phyloP scores from a whole-genome alignment of 2,888 invertebrate genomes.

The Augochlorella aurata region DNA sequence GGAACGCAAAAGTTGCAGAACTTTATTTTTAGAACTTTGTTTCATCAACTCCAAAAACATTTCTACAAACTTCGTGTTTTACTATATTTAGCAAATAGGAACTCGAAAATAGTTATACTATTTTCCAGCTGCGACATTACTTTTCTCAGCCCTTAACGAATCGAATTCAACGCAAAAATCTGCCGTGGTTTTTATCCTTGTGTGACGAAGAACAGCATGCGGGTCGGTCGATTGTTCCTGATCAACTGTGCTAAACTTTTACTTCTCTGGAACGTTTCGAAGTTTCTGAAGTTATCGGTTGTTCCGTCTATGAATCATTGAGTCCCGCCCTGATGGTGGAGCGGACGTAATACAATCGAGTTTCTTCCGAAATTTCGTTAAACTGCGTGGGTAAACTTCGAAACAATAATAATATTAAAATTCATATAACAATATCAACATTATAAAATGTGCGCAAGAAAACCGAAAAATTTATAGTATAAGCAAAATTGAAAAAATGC shows the following conservation, averaged over 20 bases:
- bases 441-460: too few relatives aligned
- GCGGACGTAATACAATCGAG: neutral
- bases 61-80: neutral
- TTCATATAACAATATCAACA: too few relatives aligned
- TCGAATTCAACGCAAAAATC: conserved; percentile 7
- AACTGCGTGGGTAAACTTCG: neutral
- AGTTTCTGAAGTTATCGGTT: conserved; percentile 27
- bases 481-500: too few relatives aligned
- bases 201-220: conserved; percentile 22
- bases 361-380: neutral
- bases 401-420: neutral
- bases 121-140: conserved; percentile 12
- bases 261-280: conserved; percentile 25
- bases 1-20: neutral
- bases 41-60: neutral
- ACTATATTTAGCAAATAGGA: neutral
- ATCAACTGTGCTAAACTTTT: conserved; percentile 33
- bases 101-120: conserved; percentile 31
- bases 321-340: neutral
- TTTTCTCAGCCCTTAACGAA: conserved; percentile 16
- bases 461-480: too few relatives aligned
- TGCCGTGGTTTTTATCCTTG: neutral
- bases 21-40: neutral
- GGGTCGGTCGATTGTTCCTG: conserved; percentile 31
- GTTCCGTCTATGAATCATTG: conserved; percentile 18